Evolutionary conservation across 2,888 invertebrate species (phyloP), one percentile per base, ranked within the genome.

Genomic region (Monoplex corrugatus): DNA sequence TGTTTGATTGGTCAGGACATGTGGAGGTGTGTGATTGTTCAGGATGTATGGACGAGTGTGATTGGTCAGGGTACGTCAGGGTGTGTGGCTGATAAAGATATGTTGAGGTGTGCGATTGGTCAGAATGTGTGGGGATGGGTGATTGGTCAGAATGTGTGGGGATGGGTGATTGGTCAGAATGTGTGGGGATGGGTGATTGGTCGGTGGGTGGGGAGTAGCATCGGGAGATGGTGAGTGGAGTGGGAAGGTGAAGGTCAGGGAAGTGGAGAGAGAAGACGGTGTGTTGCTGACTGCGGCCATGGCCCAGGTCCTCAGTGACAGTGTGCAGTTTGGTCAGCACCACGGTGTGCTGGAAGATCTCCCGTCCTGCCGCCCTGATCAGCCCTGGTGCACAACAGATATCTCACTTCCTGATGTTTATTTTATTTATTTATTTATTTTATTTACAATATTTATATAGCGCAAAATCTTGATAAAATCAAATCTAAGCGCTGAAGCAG

Each of bases 361-460:
- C 93, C 57, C 93, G 89, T 0, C 94, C 94, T 6, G 95, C 95
- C 10, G 95, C 94, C 87, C 92, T 91, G 3, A 95, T 92, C n/a
- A 95, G 83, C 72, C 93, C 93, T 93, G 89, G 35, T 10, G 28
- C n/a, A 10, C 78, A 78, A 8, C 2, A 57, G 57, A 57, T 1
- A n/a, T n/a, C n/a, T n/a, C n/a, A n/a, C n/a, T n/a, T n/a, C n/a
- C n/a, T n/a, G n/a, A n/a, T n/a, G n/a, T n/a, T n/a, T n/a, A n/a
- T n/a, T n/a, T n/a, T n/a, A n/a, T n/a, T n/a, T n/a, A n/a, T n/a
- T n/a, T n/a, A n/a, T n/a, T n/a, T n/a, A n/a, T n/a, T n/a, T n/a
- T n/a, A n/a, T n/a, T n/a, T n/a, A n/a, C n/a, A n/a, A n/a, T n/a
- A n/a, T n/a, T n/a, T n/a, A n/a, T n/a, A n/a, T n/a, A n/a, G n/a